Evolutionary conservation across 35 echinoderm and acorn worm genomes (phyloP).

Genomic region (Heliocidaris erythrogramma): DNA sequence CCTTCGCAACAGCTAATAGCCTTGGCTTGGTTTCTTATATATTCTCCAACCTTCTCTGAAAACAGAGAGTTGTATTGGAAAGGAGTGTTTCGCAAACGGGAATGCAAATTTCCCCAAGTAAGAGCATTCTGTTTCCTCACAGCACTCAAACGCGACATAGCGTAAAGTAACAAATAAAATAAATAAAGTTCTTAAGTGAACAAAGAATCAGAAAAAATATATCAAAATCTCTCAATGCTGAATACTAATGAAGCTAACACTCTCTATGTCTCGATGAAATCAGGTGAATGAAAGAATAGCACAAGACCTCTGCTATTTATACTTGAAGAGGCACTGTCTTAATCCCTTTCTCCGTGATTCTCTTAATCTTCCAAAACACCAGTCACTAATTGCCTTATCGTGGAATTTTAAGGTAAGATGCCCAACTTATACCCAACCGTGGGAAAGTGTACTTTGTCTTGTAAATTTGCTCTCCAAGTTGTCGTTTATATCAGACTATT

Average conservation of each 20-base stretch:
- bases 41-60: not conserved
- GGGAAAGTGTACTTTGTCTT: no score
- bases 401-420: no score
- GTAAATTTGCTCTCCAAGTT: no score
- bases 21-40: not conserved
- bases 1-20: not conserved
- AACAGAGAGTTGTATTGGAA: not conserved
- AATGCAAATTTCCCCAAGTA: not conserved
- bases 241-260: no score
- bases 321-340: not conserved
- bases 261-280: not conserved
- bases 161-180: no score
- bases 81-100: not conserved
- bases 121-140: not conserved
- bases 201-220: no score
- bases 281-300: not conserved
- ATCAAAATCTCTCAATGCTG: no score
- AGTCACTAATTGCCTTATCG: not conserved
- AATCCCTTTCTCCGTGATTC: not conserved
- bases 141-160: not conserved
- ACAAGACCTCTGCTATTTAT: not conserved
- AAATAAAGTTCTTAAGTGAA: no score
- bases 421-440: no score
- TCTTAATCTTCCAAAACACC: not conserved
- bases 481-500: no score